phyloP scores from a whole-genome alignment of 2,113 vertebrate genomes.

The Ivindomyrus marchei region DNA sequence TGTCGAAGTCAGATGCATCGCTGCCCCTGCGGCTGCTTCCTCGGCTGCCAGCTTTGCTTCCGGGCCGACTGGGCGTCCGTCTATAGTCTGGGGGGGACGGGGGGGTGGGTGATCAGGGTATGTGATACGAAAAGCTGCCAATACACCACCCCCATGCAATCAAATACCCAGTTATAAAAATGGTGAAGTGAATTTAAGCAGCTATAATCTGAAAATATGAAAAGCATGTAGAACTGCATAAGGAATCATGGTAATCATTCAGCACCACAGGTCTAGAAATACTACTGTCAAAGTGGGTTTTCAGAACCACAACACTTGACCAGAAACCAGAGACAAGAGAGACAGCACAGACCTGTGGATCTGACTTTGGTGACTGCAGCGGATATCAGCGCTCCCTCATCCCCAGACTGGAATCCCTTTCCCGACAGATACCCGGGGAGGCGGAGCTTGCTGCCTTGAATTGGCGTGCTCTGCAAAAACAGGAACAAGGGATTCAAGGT shows the following conservation, averaged over 20 bases:
- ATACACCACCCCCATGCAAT: background rate
- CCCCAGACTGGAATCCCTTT: conserved; percentile 86
- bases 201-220: background rate
- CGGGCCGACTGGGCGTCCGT: conserved; percentile 76
- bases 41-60: conserved; percentile 94
- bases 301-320: background rate
- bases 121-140: background rate
- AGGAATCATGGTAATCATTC: background rate
- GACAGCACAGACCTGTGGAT: conserved; percentile 59
- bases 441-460: conserved; percentile 91
- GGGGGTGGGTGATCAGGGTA: background rate
- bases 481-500: background rate
- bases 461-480: conserved; percentile 70
- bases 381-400: conserved; percentile 80
- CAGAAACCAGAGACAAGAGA: background rate
- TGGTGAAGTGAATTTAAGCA: background rate
- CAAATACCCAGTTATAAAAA: background rate
- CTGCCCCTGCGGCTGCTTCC: conserved; percentile 92
- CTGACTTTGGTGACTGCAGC: conserved; percentile 80
- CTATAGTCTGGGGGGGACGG: conserved; percentile 59
- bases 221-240: background rate
- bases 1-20: conserved; percentile 96
- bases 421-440: conserved; percentile 93
- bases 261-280: background rate
- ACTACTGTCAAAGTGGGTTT: background rate